These are phyloP conservation scores for Planococcus citri DNA, from an alignment of 1,140 invertebrate species.

Conservation along the genomic window DNA sequence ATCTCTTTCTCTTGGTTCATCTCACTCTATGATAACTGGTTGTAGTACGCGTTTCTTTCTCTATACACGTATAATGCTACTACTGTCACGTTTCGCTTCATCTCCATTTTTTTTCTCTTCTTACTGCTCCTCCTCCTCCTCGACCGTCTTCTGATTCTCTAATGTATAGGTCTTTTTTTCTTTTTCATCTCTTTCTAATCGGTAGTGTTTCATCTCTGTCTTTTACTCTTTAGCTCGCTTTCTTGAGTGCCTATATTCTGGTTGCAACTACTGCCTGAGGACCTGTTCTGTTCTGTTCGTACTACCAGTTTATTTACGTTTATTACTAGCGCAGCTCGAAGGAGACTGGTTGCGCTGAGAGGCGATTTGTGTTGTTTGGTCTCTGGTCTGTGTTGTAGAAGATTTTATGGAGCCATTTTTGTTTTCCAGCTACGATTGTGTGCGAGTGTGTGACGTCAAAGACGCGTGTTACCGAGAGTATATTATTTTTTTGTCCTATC, in stretches of 20 bases:
- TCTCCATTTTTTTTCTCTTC: background rate
- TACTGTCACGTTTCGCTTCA: slow-evolving; percentile 2
- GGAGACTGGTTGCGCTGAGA: background rate
- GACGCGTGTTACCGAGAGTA: no score
- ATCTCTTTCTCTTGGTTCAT: no score
- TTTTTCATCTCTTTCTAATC: background rate
- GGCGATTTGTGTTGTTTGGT: background rate
- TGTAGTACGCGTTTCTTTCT: background rate
- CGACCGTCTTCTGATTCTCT: no score
- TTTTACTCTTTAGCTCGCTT: background rate
- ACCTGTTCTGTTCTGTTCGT: background rate
- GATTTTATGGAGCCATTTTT: slow-evolving; percentile 1
- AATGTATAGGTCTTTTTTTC: background rate
- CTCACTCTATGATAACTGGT: no score
- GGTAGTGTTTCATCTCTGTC: background rate
- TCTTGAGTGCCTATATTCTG: background rate
- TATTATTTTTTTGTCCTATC: no score
- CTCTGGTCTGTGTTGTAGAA: no score
- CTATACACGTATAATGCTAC: no score
- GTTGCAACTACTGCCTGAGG: background rate
- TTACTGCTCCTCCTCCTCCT: no score
- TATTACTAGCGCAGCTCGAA: background rate
- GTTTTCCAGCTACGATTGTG: background rate
- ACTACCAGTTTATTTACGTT: slow-evolving; percentile 7
- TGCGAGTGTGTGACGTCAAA: background rate